Evolutionary conservation across 2,113 vertebrate genomes (phyloP).

Genomic region (Arenaria interpres): DNA sequence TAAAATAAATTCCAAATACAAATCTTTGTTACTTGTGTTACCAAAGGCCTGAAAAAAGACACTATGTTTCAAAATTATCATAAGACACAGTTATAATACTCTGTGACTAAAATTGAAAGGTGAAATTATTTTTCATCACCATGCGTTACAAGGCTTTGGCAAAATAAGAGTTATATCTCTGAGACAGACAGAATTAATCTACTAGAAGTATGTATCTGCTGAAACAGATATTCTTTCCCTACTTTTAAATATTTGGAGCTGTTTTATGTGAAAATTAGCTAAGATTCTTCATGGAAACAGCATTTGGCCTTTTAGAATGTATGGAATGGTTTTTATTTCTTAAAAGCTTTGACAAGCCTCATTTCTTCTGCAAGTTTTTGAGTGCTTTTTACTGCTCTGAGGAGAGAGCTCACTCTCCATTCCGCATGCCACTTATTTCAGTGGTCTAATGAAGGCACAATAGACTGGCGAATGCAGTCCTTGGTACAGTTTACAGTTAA

Average conservation of each 20-base stretch:
- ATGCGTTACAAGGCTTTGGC: not conserved
- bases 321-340: not conserved
- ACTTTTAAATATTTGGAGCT: constrained; percentile 12
- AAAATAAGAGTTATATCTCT: not conserved
- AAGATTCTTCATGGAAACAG: not conserved
- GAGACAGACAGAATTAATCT: not conserved
- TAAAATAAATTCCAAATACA: constrained; percentile 49
- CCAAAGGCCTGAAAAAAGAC: not conserved
- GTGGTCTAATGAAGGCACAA: not conserved
- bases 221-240: constrained; percentile 5
- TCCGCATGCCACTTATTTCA: not conserved
- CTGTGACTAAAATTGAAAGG: constrained; percentile 24
- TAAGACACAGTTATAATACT: not conserved
- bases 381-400: not conserved
- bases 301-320: not conserved
- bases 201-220: not conserved
- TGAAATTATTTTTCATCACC: not conserved
- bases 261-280: constrained; percentile 3
- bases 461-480: not conserved
- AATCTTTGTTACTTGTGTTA: constrained; percentile 22
- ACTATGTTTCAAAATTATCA: not conserved
- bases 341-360: not conserved
- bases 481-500: not conserved
- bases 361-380: not conserved
- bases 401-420: not conserved